These are phyloP conservation scores for Melanophora roralis DNA, from an alignment of 2,888 invertebrate genomes.

Conservation along the genomic window DNA sequence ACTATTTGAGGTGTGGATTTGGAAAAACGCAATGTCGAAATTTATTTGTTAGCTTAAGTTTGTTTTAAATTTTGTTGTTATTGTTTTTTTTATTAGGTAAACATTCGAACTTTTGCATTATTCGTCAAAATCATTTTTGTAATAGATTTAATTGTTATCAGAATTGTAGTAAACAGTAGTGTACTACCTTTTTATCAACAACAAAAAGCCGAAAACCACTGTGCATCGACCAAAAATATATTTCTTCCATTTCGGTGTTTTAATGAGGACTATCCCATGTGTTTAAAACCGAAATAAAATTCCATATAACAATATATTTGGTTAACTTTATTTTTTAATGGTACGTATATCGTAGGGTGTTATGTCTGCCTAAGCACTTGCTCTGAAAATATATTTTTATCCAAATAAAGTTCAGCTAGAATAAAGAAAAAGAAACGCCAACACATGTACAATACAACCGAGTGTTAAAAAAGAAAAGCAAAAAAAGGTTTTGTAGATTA, in stretches of 20 bases:
- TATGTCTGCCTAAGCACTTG: slow-evolving; percentile 32
- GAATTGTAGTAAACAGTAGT: slow-evolving; percentile 53
- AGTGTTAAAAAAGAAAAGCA: slow-evolving; percentile 7
- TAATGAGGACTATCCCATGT: slow-evolving; percentile 44
- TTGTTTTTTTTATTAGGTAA: slow-evolving; percentile 33
- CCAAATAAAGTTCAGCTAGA: slow-evolving; percentile 2
- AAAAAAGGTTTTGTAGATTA: slow-evolving; percentile 21
- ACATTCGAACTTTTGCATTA: slow-evolving; percentile 42
- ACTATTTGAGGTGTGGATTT: too few relatives aligned
- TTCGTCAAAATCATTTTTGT: slow-evolving; percentile 40
- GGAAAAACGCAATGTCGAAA: too few relatives aligned
- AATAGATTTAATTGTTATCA: slow-evolving; percentile 55
- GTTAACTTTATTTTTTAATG: slow-evolving; percentile 28
- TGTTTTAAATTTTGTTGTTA: not conserved
- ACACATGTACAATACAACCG: slow-evolving; percentile 51
- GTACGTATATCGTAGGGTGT: slow-evolving; percentile 50
- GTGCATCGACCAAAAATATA: slow-evolving; percentile 45
- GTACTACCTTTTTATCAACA: slow-evolving; percentile 49
- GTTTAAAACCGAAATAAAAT: slow-evolving; percentile 30
- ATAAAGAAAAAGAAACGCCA: slow-evolving; percentile 37
- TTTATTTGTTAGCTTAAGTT: too few relatives aligned
- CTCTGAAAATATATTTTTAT: slow-evolving; percentile 4
- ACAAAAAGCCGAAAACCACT: slow-evolving; percentile 51
- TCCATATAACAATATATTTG: slow-evolving; percentile 11
- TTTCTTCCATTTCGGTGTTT: slow-evolving; percentile 8